A percentile compares a stretch with the other conserved stretches of the same genome.
Evolutionary conservation across 2,113 vertebrate species (phyloP).

Genomic region (Stomatorhinus ivindoensis): DNA sequence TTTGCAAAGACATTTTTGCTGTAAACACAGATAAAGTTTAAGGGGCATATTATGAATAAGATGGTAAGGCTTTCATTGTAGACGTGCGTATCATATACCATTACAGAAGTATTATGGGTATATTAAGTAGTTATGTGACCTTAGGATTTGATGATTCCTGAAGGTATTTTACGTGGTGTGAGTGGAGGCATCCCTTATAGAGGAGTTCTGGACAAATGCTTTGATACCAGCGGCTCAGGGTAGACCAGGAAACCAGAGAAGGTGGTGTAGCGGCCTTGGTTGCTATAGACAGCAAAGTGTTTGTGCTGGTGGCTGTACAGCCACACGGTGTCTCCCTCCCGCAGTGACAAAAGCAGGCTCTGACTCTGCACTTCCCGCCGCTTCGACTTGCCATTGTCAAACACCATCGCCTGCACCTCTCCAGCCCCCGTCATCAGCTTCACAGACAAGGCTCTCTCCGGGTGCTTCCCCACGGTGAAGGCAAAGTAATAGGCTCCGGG

Average conservation of each 20-base stretch:
- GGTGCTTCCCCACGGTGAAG: conserved; percentile 67
- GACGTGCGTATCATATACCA: neutral
- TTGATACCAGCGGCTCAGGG: conserved; percentile 33
- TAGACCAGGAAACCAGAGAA: conserved; percentile 70
- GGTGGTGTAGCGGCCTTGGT: conserved; percentile 67
- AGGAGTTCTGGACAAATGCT: conserved; percentile 38
- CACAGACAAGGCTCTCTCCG: conserved; percentile 59
- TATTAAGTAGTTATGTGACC: neutral
- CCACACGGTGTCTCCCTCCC: conserved; percentile 56
- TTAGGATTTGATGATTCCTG: neutral
- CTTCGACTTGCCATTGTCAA: conserved; percentile 61
- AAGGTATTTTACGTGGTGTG: neutral
- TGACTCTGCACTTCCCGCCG: conserved; percentile 68
- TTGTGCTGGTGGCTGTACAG: conserved; percentile 68
- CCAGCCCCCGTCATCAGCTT: conserved; percentile 64
- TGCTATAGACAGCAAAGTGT: conserved; percentile 65
- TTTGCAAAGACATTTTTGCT: neutral
- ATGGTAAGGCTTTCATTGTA: neutral
- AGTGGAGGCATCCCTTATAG: conserved; percentile 25
- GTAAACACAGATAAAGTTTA: neutral
- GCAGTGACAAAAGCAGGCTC: conserved; percentile 58
- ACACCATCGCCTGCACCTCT: conserved; percentile 67
- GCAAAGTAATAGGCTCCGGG: conserved; percentile 64
- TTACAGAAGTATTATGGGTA: neutral
- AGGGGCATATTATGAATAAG: neutral